Base-by-base conservation (phyloP, 2,797 vertebrate species). In the Kryptolebias ocellatus region DNA sequence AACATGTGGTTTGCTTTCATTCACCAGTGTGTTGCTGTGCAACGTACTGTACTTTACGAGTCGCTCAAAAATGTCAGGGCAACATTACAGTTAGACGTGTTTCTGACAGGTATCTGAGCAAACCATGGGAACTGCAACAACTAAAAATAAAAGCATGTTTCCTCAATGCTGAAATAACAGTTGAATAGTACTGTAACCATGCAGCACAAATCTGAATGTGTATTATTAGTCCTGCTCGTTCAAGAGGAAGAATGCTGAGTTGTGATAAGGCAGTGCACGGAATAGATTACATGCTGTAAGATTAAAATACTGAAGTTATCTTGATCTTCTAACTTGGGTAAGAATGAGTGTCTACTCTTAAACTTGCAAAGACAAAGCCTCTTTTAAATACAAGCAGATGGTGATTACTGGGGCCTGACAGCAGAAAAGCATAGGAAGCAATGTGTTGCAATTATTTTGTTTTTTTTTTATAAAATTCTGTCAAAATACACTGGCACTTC, bases 161-260 rank as follows among this genome's bases (percentile, higher is more conserved):
- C 37, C 28, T 53, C 55, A 64, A 70, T 64, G 39, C 27, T 3
- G 9, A 72, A 70, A 80, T 58, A 72, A 47, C 52, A 15, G 51
- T 18, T 60, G 14, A 70, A 46, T 18, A 29, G 56, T 54, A 70
- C 64, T 79, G 64, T 67, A 61, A 44, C 27, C 57, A 63, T 29
- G 54, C 1, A 39, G 66, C 59, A 59, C 62, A 85, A 80, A 87
- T 76, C 79, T 80, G 78, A 59, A 63, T 52, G 71, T 67, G 2
- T 85, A 79, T 87, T 79, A 60, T 79, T 85, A 76, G 80, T 4
- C 0, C 52, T 58, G 66, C 54, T 42, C 62, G 64, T 74, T 70
- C 60, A 53, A 85, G 87, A 88, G 84, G 84, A 89, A 86, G 82
- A 80, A 80, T 90, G 90, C 52, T 70, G 60, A 59, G 11, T 16